phyloP scores from a whole-genome alignment of 2,888 invertebrate species.

The Rotaria macrura region DNA sequence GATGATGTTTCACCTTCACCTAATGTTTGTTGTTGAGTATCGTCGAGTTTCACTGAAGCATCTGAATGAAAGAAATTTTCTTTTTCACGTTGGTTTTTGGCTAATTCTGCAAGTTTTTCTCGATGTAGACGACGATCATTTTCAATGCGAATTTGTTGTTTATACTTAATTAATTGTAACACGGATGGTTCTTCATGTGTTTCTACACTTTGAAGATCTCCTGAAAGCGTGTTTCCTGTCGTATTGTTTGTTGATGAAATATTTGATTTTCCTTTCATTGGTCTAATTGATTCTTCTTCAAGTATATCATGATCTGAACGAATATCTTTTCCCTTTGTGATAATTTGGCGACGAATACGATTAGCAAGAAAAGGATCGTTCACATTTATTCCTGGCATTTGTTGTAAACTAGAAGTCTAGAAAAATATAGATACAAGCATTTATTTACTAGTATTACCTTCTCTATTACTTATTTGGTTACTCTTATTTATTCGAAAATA shows the following conservation, averaged over 20 bases:
- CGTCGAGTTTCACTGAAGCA: background rate
- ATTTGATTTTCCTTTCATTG: background rate
- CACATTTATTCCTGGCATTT: background rate
- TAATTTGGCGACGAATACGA: background rate
- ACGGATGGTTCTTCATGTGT: background rate
- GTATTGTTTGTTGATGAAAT: background rate
- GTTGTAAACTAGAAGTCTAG: background rate
- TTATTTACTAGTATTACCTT: no score
- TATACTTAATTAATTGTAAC: background rate
- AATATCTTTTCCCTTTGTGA: background rate
- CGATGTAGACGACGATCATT: slow-evolving; percentile 2
- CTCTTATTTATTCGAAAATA: no score
- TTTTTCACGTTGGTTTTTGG: background rate
- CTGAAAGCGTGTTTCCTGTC: background rate
- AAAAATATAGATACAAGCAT: background rate
- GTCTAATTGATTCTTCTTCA: background rate
- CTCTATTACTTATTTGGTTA: no score
- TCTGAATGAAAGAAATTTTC: background rate
- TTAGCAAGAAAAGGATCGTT: background rate
- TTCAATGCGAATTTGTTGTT: background rate
- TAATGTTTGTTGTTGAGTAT: background rate
- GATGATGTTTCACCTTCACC: background rate
- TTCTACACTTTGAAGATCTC: background rate
- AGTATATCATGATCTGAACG: background rate
- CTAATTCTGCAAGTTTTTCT: background rate